Conservation (phyloP, 1,140 invertebrate species). For the Parapsyche elsis region DNA sequence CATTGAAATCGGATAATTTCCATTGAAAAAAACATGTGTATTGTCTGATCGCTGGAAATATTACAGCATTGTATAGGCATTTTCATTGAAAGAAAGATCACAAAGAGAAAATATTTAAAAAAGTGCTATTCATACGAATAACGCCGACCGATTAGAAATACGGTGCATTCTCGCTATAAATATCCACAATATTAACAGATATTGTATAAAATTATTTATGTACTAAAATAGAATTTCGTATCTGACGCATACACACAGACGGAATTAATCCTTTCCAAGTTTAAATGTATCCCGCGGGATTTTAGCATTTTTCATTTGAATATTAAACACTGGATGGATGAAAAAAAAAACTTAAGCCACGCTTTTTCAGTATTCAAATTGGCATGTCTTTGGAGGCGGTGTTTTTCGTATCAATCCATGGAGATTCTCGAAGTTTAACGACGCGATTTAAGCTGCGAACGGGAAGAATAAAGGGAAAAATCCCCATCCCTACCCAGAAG, state of each 20-base stretch:
- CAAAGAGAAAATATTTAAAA: constrained; percentile 12
- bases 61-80: background rate
- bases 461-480: background rate
- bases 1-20: constrained; percentile 6
- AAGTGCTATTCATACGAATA: background rate
- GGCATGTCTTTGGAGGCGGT: background rate
- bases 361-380: background rate
- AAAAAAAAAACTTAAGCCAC: background rate
- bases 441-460: background rate
- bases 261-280: too few species aligned
- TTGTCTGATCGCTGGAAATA: constrained; percentile 17
- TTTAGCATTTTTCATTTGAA: background rate
- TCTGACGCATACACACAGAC: too few species aligned
- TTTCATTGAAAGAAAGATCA: background rate
- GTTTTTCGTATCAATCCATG: background rate
- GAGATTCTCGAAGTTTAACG: background rate
- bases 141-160: too few species aligned
- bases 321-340: too few species aligned
- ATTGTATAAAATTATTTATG: too few species aligned
- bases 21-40: background rate
- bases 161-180: too few species aligned
- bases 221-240: too few species aligned
- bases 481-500: background rate
- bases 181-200: too few species aligned
- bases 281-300: background rate